A percentile compares a stretch with the other conserved stretches of the same genome.
phyloP scores from a whole-genome alignment of 1,140 invertebrate species.

The Pararge aegeria region DNA sequence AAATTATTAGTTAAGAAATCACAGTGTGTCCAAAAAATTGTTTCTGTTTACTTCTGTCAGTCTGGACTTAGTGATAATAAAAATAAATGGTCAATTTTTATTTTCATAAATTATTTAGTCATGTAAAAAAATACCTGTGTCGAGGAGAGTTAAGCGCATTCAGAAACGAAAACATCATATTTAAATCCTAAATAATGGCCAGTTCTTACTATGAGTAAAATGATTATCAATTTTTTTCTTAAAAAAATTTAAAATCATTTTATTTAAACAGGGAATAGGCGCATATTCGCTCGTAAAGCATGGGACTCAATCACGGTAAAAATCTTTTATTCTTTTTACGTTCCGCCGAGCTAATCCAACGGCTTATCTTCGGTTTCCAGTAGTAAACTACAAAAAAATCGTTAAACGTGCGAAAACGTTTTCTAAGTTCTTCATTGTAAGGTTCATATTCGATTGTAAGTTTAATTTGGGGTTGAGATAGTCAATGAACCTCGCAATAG shows the following conservation, averaged over 20 bases:
- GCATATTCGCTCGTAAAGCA: conserved; percentile 30
- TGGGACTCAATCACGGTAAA: conserved; percentile 50
- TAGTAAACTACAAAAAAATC: conserved; percentile 37
- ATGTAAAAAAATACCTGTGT: no score
- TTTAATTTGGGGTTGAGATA: conserved; percentile 35
- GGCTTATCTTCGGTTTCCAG: conserved; percentile 63
- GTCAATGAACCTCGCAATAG: conserved; percentile 59
- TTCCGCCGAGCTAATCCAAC: conserved; percentile 55
- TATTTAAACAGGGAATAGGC: conserved; percentile 1
- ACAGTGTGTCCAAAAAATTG: no score
- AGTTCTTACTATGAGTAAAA: no score
- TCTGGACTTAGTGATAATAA: no score
- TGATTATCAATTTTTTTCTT: no score
- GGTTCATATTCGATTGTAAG: conserved; percentile 28
- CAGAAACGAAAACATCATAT: no score
- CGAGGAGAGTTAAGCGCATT: no score
- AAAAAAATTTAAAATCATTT: neutral
- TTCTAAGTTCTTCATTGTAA: conserved; percentile 23
- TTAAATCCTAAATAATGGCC: no score
- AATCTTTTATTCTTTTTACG: conserved; percentile 57
- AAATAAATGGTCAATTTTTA: no score
- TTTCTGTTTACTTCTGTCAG: no score
- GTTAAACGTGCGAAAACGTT: conserved; percentile 23
- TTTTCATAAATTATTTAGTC: no score
- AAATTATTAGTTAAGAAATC: no score